Evolutionary conservation across 2,888 invertebrate species (phyloP).

Genomic region (Volucella zonaria): DNA sequence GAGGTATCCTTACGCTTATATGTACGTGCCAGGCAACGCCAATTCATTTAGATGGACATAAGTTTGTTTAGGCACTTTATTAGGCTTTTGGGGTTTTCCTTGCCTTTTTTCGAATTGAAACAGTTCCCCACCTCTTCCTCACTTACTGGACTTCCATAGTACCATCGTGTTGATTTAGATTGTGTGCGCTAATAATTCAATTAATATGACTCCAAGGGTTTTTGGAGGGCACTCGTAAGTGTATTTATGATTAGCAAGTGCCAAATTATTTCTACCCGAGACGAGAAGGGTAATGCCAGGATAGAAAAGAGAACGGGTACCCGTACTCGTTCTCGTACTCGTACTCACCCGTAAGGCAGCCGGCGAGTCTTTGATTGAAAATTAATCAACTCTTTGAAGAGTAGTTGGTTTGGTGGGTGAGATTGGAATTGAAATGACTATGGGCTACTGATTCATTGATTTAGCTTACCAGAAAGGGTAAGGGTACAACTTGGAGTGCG

Average conservation of each 20-base stretch:
- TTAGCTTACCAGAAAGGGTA: constrained; percentile 15
- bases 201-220: constrained; percentile 63
- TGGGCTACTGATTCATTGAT: constrained; percentile 7
- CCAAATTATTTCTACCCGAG: constrained; percentile 46
- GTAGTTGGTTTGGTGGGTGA: constrained; percentile 1
- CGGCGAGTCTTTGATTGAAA: constrained; percentile 64
- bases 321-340: too few species aligned
- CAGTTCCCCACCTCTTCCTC: background rate
- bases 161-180: constrained; percentile 49
- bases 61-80: constrained; percentile 72
- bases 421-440: constrained; percentile 14
- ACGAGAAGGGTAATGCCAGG: background rate
- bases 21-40: constrained; percentile 56
- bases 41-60: constrained; percentile 54
- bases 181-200: constrained; percentile 71
- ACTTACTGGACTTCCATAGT: background rate
- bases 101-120: constrained; percentile 35
- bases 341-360: background rate
- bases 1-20: background rate
- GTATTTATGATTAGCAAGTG: constrained; percentile 52
- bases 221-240: constrained; percentile 56
- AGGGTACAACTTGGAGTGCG: constrained; percentile 6
- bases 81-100: constrained; percentile 64
- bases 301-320: background rate
- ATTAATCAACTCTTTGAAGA: constrained; percentile 61